Evolutionary conservation across 1,140 invertebrate species (phyloP), one percentile per base, ranked within the genome.

Genomic region (Apis florea): DNA sequence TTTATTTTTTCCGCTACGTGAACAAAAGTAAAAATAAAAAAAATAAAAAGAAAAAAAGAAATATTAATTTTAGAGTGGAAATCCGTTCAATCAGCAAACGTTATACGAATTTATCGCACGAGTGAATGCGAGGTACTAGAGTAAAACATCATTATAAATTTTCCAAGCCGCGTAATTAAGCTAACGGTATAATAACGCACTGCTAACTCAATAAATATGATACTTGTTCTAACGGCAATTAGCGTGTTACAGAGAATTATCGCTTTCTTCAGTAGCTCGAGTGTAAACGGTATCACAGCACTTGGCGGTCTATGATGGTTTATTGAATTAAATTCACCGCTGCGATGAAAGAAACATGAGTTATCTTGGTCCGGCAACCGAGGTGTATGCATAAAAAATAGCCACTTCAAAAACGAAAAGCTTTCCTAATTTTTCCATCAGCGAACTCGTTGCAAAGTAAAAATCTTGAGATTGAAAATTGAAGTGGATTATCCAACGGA

Each of bases 321-420:
- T 69, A 53, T 53, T 53, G n/a, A 19, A 69, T 69, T 26, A 69
- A 69, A 69, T 69, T 24, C 49, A 24, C 47, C 13, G 68, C 4
- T 5, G 17, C 68, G 49, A 69, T 21, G 68, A 69, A 69, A 69
- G 49, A 69, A 53, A 69, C 49, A 26, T 13, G 68, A 69, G 47
- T 47, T 6, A 69, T 17, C 24, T 69, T 53, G 49, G 68, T 69
- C 49, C 68, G 26, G 47, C 53, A 53, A 26, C 47, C 68, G 68
- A 49, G 49, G 24, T 69, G 24, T 17, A 53, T 19, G 49, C 24
- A 19, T 69, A 53, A 53, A 53, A 26, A 51, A 24, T 26, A n/a
- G 68, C 49, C 47, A 19, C 47, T 68, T 51, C 2, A 51, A 69
- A 69, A 69, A 69, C 49, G 49, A 53, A 19, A 51, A 17, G n/a